phyloP scores from a whole-genome alignment of 2,888 invertebrate species.

The Monopis laevigella region DNA sequence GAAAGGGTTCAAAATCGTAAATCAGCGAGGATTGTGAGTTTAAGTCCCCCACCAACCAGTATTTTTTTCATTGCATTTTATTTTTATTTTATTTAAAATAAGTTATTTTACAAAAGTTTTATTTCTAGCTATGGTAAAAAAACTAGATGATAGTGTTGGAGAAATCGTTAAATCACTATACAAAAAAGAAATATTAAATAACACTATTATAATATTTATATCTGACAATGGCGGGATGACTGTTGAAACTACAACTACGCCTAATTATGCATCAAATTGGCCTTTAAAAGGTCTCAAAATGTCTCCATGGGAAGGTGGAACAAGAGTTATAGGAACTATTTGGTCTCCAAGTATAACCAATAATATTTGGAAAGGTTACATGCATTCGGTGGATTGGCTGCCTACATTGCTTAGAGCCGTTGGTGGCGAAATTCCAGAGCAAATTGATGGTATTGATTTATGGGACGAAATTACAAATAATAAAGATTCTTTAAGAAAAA shows the following conservation, averaged over 20 bases:
- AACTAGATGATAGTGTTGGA: constrained; percentile 84
- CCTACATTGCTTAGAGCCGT: constrained; percentile 77
- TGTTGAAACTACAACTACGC: constrained; percentile 41
- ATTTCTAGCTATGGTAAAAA: constrained; percentile 75
- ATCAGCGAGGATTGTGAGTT: too few species aligned
- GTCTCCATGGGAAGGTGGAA: constrained; percentile 86
- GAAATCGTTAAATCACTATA: constrained; percentile 73
- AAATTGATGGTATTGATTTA: constrained; percentile 12
- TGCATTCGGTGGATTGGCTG: constrained; percentile 83
- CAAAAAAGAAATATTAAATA: constrained; percentile 70
- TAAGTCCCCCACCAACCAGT: too few species aligned
- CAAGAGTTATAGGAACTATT: constrained; percentile 74
- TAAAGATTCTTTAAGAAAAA: constrained; percentile 7
- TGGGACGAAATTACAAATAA: constrained; percentile 9
- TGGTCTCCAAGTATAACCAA: constrained; percentile 58
- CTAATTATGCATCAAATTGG: constrained; percentile 78
- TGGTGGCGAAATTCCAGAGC: constrained; percentile 37
- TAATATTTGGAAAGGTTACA: constrained; percentile 70
- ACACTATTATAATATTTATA: constrained; percentile 82
- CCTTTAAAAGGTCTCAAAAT: constrained; percentile 69
- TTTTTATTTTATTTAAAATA: too few species aligned
- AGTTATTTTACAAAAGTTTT: too few species aligned
- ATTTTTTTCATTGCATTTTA: too few species aligned
- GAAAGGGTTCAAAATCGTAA: too few species aligned
- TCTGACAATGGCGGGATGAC: constrained; percentile 86